phyloP scores from a whole-genome alignment of 2,888 invertebrate genomes.

The Pomacea canaliculata region DNA sequence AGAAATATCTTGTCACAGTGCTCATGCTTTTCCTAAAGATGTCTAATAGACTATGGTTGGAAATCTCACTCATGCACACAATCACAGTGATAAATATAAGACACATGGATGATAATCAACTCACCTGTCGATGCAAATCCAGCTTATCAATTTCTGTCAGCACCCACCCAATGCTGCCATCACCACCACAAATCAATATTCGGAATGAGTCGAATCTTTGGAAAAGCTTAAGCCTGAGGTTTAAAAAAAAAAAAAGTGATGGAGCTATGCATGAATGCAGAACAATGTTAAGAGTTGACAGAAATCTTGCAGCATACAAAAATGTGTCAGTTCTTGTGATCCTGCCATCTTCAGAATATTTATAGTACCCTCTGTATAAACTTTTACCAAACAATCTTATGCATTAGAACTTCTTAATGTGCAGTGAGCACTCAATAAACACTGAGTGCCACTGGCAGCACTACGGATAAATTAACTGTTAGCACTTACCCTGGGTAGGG shows the following conservation, averaged over 20 bases:
- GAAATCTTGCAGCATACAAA: too few species aligned
- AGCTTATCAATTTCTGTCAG: constrained; percentile 94
- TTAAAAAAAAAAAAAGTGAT: constrained; percentile 24
- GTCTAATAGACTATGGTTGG: too few species aligned
- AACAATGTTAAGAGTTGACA: neutral
- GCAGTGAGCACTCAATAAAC: too few species aligned
- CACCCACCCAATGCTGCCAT: constrained; percentile 98
- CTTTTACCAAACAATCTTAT: too few species aligned
- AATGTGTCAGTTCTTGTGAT: too few species aligned
- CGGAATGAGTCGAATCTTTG: constrained; percentile 95
- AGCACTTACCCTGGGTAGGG: constrained; percentile 82
- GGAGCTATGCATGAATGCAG: neutral
- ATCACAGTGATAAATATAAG: neutral
- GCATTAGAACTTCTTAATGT: too few species aligned
- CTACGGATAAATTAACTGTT: too few species aligned
- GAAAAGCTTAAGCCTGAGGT: constrained; percentile 83
- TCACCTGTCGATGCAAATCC: constrained; percentile 86
- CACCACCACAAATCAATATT: constrained; percentile 96
- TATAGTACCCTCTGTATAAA: too few species aligned
- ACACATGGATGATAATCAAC: neutral
- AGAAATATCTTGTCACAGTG: too few species aligned
- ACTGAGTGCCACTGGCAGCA: too few species aligned
- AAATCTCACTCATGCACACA: neutral
- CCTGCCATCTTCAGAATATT: too few species aligned
- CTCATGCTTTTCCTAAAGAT: too few species aligned